Evolutionary conservation across 2,797 vertebrate genomes (phyloP).

Genomic region (Ambastaia sidthimunki): DNA sequence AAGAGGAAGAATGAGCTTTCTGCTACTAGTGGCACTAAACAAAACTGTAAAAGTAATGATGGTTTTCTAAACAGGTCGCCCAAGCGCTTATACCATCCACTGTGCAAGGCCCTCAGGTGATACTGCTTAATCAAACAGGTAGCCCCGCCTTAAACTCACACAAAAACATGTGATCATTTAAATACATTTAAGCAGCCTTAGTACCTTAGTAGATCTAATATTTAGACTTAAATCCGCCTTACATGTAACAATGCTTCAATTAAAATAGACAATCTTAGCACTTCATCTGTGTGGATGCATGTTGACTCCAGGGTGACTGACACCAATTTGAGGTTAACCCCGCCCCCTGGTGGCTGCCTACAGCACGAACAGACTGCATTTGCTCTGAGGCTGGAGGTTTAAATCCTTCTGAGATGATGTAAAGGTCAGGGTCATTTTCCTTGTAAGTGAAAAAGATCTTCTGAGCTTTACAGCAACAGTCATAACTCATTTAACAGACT

Average conservation of each 20-base stretch:
- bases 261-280: background rate
- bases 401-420: constrained; percentile 40
- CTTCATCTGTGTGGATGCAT: background rate
- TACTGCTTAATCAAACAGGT: no score
- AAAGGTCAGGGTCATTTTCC: constrained; percentile 39
- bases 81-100: background rate
- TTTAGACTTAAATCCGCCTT: no score
- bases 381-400: constrained; percentile 11
- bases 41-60: background rate
- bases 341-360: constrained; percentile 64
- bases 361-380: background rate
- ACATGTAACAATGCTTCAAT: no score
- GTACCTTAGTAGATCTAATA: no score
- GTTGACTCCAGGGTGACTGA: background rate
- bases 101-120: no score
- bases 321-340: background rate
- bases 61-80: no score
- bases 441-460: constrained; percentile 24
- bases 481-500: constrained; percentile 41
- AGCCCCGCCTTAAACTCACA: no score
- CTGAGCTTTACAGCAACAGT: constrained; percentile 29
- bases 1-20: constrained; percentile 1
- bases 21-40: background rate
- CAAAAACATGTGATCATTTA: no score
- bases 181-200: no score